A percentile compares a stretch with the other conserved stretches of the same genome.
Evolutionary conservation across 1,140 invertebrate species (phyloP).

Genomic region (Polyergus mexicanus): DNA sequence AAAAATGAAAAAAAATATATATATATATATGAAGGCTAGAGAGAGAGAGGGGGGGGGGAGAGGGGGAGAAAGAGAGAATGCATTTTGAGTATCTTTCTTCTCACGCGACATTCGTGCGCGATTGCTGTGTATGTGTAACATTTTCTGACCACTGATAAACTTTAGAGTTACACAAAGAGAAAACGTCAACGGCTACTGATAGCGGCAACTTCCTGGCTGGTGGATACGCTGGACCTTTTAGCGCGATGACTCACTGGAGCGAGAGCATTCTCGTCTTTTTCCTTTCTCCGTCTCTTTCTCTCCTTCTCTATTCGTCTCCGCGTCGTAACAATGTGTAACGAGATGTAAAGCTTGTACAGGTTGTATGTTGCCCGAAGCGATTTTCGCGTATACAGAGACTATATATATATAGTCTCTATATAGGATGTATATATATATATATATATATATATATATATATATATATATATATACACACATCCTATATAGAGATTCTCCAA

Average conservation of each 20-base stretch:
- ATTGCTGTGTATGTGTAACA: background rate
- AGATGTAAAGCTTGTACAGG: constrained; percentile 13
- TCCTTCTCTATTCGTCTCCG: background rate
- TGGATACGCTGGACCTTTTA: constrained; percentile 34
- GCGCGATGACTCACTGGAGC: constrained; percentile 50
- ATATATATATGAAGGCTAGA: background rate
- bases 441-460: no score
- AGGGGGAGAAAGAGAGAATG: background rate
- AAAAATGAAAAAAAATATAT: no score
- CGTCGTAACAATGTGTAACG: background rate
- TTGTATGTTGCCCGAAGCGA: constrained; percentile 37
- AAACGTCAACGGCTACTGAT: constrained; percentile 62
- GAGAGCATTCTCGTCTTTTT: constrained; percentile 12
- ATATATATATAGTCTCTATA: no score
- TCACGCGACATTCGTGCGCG: background rate
- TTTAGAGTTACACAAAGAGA: constrained; percentile 68
- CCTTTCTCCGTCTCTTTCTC: background rate
- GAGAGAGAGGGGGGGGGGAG: background rate
- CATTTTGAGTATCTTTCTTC: background rate
- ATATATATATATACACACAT: no score
- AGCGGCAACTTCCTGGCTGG: constrained; percentile 69
- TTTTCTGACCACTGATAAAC: constrained; percentile 71
- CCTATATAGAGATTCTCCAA: background rate
- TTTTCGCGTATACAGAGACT: background rate
- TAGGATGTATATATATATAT: no score